Evolutionary conservation across 1,140 invertebrate genomes (phyloP), one percentile per base, ranked within the genome.

Genomic region (Papilio machaon): DNA sequence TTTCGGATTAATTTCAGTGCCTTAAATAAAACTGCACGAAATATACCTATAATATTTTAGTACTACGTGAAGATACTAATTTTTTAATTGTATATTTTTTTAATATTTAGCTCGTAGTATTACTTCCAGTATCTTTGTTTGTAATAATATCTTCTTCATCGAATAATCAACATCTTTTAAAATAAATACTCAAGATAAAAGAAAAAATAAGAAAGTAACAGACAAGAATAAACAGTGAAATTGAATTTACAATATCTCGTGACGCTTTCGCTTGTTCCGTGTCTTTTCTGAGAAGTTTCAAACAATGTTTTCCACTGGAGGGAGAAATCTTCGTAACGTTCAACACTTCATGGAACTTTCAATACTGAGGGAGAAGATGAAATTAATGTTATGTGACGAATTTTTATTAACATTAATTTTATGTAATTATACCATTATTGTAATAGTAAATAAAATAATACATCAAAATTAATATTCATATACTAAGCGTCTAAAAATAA

Each of bases 181-280:
- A 58, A 58, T 58, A 49, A 58, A n/a, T n/a, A 64, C 60, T 1
- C 9, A 9, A 64, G 23, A 30, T 30, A 64, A 70, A 35, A 35
- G 19, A 19, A 64, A 64, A 64, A 64, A 64, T 9, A 64, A 67
- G 64, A 67, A 35, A 35, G 64, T 67, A 67, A 15, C 3, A 70
- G 38, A 70, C 64, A 35, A 35, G 64, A 70, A 35, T 70, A 70
- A 70, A 38, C 30, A 70, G 30, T 35, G 64, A 70, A 70, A 70
- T 70, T 70, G 64, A 70, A 38, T 70, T 70, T 38, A 70, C 64
- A 70, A 70, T 70, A 70, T 70, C 64, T 35, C 6, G 64, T 70
- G 64, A 70, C 64, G 64, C 64, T 70, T 70, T 70, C 15, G 23
- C 64, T 70, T 70, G 23, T 70, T 70, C 64, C 64, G 30, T 70